These are phyloP conservation scores for Eupithecia pulchellata DNA, from an alignment of 2,888 invertebrate genomes.

Conservation along the genomic window DNA sequence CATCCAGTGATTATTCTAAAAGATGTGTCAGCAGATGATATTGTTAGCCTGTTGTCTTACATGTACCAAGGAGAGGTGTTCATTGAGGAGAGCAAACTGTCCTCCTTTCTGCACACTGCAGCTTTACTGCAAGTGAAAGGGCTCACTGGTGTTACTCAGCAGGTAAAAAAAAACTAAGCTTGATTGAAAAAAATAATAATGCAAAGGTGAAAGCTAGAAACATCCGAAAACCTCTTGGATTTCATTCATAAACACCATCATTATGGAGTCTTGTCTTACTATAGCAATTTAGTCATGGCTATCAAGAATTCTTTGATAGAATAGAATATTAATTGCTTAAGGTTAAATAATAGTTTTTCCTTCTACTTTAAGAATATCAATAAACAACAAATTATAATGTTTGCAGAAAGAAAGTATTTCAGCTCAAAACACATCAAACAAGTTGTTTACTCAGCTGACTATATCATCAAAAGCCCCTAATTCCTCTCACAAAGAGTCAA, in stretches of 20 bases:
- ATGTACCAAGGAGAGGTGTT: slow-evolving; percentile 91
- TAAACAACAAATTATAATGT: background rate
- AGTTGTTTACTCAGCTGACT: slow-evolving; percentile 78
- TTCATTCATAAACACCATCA: background rate
- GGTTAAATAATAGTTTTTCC: background rate
- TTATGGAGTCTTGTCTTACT: background rate
- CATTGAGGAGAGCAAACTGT: slow-evolving; percentile 87
- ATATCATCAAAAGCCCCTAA: slow-evolving; percentile 74
- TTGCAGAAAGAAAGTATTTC: slow-evolving; percentile 77
- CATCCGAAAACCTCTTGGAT: background rate
- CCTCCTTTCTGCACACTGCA: slow-evolving; percentile 88
- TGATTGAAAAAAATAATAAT: background rate
- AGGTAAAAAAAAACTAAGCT: slow-evolving; percentile 57
- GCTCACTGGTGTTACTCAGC: slow-evolving; percentile 84
- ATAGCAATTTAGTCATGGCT: background rate
- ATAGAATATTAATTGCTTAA: too few relatives aligned
- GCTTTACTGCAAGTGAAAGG: slow-evolving; percentile 89
- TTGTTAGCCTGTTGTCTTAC: slow-evolving; percentile 88
- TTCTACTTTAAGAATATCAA: background rate
- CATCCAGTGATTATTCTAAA: slow-evolving; percentile 90
- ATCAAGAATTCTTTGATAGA: background rate
- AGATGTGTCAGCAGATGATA: slow-evolving; percentile 88
- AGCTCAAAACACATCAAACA: slow-evolving; percentile 74
- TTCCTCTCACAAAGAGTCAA: slow-evolving; percentile 70
- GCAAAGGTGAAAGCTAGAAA: background rate